These are phyloP conservation scores for Allolobophora icterica DNA, from an alignment of 2,888 invertebrate species.

Conservation along the genomic window DNA sequence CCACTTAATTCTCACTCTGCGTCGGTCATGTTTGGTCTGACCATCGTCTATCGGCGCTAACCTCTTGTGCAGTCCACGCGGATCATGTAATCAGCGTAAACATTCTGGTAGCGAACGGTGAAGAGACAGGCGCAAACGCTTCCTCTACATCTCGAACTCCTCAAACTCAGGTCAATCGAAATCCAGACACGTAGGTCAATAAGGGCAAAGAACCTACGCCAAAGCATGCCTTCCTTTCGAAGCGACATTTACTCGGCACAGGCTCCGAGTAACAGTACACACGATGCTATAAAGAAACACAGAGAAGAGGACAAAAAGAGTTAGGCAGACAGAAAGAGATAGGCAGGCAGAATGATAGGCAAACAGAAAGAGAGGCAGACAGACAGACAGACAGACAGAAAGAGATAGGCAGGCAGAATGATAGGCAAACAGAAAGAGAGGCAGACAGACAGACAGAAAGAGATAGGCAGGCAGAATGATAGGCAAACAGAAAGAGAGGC, in stretches of 20 bases:
- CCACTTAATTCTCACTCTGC: background rate
- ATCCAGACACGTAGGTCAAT: background rate
- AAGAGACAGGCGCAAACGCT: background rate
- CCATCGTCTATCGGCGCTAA: background rate
- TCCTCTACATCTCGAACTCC: background rate
- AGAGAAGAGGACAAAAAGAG: background rate
- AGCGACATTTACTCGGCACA: background rate
- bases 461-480: background rate
- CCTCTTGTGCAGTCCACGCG: background rate
- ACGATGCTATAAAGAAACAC: background rate
- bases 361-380: background rate
- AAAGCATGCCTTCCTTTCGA: background rate
- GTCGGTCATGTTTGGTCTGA: background rate
- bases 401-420: background rate
- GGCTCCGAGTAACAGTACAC: background rate
- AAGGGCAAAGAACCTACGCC: too few species aligned
- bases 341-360: background rate
- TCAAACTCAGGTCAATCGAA: background rate
- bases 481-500: too few species aligned
- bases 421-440: background rate
- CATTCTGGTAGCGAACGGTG: background rate
- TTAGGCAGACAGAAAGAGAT: background rate
- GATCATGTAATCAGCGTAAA: background rate
- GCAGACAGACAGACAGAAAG: background rate
- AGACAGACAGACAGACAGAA: too few species aligned